Base-by-base conservation (phyloP, 92 coral and sea anemone genomes). In the Phenganax subtilis region DNA sequence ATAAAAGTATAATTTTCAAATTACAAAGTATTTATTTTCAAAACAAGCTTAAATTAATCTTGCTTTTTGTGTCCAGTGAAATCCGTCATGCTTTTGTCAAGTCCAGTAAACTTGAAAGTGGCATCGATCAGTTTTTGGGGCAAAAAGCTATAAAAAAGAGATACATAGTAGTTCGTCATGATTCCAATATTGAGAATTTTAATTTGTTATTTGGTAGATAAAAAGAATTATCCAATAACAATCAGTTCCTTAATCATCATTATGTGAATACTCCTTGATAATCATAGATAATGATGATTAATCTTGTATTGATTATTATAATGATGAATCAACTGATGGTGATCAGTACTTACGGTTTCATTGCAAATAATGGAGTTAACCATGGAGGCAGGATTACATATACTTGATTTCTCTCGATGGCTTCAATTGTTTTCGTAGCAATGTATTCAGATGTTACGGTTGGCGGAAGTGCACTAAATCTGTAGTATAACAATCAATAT, bases 51-150 rank as follows among this genome's bases (percentile, higher is more conserved):
- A 12, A 61, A 61, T 61, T 61, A 68, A 68, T 30, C 47, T 54
- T 65, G 79, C 55, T 87, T 83, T 12, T 9, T 64, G 80, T 84
- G 97, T 60, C 98, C 98, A 25, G 85, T 88, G 63, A 91, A 93
- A 12, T 86, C 87, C 54, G 91, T 88, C 98, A 93, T 93, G 44
- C 93, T 93, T 27, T 20, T 76, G 71, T 89, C 90, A 47, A 90
- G 89, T 29, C 93, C 97, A 51, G 91, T 84, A 70, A 93, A 93
- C 1, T 73, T 84, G 66, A 90, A 57, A 9, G 84, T 57, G 60
- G 84, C 58, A 57, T 94, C 91, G 2, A 77, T 76, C 27, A 90
- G 88, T 57, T 90, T 86, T 53, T 64, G 82, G 10, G 97, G 98
- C 51, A 93, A 77, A 12, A 89, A 69, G 54, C 98, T 93, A 54